Base-by-base conservation (phyloP, 2,888 invertebrate species). In the Hermaeophaga mercurialis region DNA sequence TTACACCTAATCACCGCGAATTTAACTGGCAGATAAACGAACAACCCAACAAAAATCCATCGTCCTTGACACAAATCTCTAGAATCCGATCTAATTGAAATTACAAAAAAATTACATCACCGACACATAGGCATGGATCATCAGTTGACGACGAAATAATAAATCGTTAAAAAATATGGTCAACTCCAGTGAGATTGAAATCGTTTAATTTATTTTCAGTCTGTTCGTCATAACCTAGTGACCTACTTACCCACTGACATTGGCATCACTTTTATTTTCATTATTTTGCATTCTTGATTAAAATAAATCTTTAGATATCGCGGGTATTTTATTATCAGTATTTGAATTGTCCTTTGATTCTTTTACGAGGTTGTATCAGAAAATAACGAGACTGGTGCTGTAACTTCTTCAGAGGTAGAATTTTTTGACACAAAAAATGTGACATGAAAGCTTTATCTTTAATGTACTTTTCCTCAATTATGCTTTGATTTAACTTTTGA, bases 181-280 rank as follows among this genome's bases (percentile, higher is more conserved):
- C 54, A 54, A 36, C 39, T 33, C 45, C 36, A 56, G 52, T 39
- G 41, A 45, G 44, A 60, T 50, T 44, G 46, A 57, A 53, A 47
- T 33, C 33, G 33, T 50, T 36, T 50, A 48, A 43, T 56, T 56
- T 56, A 56, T 50, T 57, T 44, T 19, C 41, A 52, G 47, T 33
- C 39, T 26, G 28, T 24, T 62, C 57, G 41, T 64, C 34, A 24
- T 41, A 84, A 82, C 85, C 84, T 73, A 84, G 80, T 86, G 81
- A 84, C 86, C 85, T 72, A 83, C 80, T 82, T 85, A 80, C 81
- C 81, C 80, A 79, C 70, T 80, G 80, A 79, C 80, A 80, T 79
- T 80, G 80, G 79, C 78, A 80, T 75, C 73, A 78, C 78, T 79
- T 72, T 70, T 69, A 61, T 68, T 70, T 71, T 70, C 70, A 65